Evolutionary conservation across 2,797 vertebrate species (phyloP), one percentile per base, ranked within the genome.

Genomic region (Muscicapa striata): DNA sequence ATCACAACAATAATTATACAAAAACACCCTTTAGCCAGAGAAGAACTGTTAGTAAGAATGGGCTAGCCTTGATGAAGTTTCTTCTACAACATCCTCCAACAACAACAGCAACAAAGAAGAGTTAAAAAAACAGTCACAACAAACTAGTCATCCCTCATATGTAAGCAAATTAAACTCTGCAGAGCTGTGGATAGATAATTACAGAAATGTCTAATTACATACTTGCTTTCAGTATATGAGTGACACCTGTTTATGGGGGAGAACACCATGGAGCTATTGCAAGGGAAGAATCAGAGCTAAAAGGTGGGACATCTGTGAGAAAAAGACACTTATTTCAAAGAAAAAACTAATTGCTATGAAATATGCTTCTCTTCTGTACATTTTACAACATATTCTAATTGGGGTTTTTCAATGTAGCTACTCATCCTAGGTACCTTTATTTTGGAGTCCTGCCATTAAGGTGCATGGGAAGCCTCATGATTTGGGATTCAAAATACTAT

Each of bases 341-440:
- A 64, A 68, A 69, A 66, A n/a, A 0, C 0, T 1, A 41, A 17
- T n/a, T 74, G 4, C 10, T 89, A 13, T 21, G 20, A 46, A 75
- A 63, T 36, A 8, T 83, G 64, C 27, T 40, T 69, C 14, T 64
- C 21, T 66, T 63, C 68, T 54, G n/a, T 16, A 57, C 20, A 13
- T 43, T 58, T 23, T 55, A 48, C 26, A 88, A 51, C 29, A 86
- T 48, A 64, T 51, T n/a, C 9, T 83, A 61, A 43, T 8, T 46
- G 11, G 17, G 3, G 2, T 9, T 84, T 85, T 32, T 61, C 54
- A 81, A 27, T 24, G 27, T 72, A 29, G 12, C n/a, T 84, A 27
- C 45, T 89, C 61, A 26, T 83, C 80, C 36, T 57, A 46, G 4
- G 10, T 59, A 62, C 9, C 13, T 89, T 36, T 66, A 13, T 1